phyloP scores from a whole-genome alignment of 2,113 vertebrate species.

The Genyomyrus donnyi region DNA sequence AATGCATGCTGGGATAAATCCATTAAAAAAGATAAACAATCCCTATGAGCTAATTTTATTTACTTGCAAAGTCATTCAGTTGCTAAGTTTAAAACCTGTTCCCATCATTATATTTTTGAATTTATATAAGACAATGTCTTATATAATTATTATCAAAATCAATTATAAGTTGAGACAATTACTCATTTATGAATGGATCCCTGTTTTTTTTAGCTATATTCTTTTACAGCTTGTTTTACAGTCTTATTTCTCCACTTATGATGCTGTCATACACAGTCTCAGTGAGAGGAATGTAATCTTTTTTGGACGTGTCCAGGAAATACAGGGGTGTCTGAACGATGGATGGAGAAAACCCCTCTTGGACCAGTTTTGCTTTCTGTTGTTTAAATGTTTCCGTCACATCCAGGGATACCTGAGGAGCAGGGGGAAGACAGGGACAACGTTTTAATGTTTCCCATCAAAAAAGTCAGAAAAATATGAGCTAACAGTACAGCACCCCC shows the following conservation, averaged over 20 bases:
- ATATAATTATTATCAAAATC: background rate
- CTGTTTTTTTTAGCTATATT: background rate
- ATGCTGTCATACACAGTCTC: slow-evolving; percentile 49
- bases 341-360: slow-evolving; percentile 62
- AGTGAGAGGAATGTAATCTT: slow-evolving; percentile 57
- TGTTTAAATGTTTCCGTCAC: slow-evolving; percentile 77
- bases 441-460: background rate
- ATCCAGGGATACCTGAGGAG: slow-evolving; percentile 58
- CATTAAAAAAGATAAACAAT: background rate
- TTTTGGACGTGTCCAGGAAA: slow-evolving; percentile 54
- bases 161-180: background rate
- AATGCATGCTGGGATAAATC: background rate
- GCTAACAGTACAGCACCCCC: background rate
- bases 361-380: slow-evolving; percentile 65
- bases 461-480: background rate
- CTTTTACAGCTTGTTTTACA: slow-evolving; percentile 42
- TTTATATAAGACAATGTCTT: background rate
- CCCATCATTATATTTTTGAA: background rate
- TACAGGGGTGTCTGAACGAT: slow-evolving; percentile 55
- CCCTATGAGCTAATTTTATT: background rate
- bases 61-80: background rate
- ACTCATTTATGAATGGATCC: background rate
- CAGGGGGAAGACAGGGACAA: background rate
- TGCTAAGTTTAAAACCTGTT: background rate
- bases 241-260: slow-evolving; percentile 54